Percentiles rank a stretch among this genome's conserved stretches.
Conservation (phyloP, 2,888 invertebrate species). For the Tetanocera ferruginea region DNA sequence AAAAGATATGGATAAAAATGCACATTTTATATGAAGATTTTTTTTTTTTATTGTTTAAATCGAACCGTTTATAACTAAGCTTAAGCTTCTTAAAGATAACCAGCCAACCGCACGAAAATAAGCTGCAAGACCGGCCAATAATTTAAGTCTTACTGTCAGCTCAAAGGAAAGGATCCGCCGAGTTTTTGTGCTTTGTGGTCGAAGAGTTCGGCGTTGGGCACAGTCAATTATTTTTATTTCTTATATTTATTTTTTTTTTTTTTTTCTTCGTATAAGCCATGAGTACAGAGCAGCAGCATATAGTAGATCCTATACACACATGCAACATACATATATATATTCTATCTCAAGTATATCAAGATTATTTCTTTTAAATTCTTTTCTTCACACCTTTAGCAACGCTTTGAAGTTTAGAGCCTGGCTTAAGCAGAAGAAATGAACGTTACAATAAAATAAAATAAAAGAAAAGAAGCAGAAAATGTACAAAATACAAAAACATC, state of each 20-base stretch:
- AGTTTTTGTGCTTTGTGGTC: not conserved
- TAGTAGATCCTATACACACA: constrained; percentile 1
- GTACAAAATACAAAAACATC: constrained; percentile 15
- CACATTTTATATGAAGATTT: not conserved
- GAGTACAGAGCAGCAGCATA: not conserved
- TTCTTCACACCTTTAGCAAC: constrained; percentile 54
- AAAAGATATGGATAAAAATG: not conserved
- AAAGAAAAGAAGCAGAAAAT: constrained; percentile 40
- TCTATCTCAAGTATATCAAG: constrained; percentile 28
- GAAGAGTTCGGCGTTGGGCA: constrained; percentile 13
- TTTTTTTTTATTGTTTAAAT: too few species aligned
- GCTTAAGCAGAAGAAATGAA: constrained; percentile 10
- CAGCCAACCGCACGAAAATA: constrained; percentile 6
- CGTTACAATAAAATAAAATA: constrained; percentile 34
- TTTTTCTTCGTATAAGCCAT: not conserved
- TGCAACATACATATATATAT: not conserved
- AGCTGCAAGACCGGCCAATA: constrained; percentile 31
- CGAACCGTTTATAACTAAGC: constrained; percentile 16
- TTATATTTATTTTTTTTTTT: not conserved
- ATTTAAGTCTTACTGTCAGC: constrained; percentile 38
- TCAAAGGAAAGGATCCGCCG: constrained; percentile 25
- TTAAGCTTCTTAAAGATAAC: constrained; percentile 27
- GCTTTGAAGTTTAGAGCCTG: constrained; percentile 43
- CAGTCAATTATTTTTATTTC: constrained; percentile 32
- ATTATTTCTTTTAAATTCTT: constrained; percentile 46